These are phyloP conservation scores for Charaxes varanes DNA, from an alignment of 1,140 invertebrate species.

Conservation along the genomic window DNA sequence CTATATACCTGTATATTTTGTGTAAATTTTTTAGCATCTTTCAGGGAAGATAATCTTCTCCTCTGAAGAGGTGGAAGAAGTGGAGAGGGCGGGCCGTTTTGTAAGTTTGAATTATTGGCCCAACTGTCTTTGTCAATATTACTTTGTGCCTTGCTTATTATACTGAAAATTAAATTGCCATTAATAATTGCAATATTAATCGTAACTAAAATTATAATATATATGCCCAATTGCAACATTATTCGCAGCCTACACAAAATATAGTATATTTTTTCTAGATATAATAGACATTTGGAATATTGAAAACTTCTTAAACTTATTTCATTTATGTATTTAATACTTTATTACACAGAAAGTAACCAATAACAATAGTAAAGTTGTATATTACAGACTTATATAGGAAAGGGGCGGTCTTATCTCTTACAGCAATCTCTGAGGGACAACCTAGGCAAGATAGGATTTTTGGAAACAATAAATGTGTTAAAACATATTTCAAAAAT, in stretches of 20 bases:
- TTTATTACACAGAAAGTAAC: too few species aligned
- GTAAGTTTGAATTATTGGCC: slow-evolving; percentile 36
- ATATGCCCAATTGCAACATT: too few species aligned
- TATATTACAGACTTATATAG: too few species aligned
- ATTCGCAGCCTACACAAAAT: too few species aligned
- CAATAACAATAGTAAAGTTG: too few species aligned
- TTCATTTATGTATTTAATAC: too few species aligned
- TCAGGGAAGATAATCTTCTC: slow-evolving; percentile 63
- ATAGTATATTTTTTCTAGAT: too few species aligned
- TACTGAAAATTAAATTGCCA: slow-evolving; percentile 48
- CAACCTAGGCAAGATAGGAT: not conserved
- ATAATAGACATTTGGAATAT: too few species aligned
- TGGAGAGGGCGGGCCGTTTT: slow-evolving; percentile 53
- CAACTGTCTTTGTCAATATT: slow-evolving; percentile 37
- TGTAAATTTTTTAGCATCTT: slow-evolving; percentile 60
- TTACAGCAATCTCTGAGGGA: not conserved
- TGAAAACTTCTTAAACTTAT: too few species aligned
- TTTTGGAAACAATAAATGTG: not conserved
- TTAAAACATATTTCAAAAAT: not conserved
- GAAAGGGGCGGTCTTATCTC: too few species aligned
- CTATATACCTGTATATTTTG: slow-evolving; percentile 51
- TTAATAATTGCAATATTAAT: too few species aligned
- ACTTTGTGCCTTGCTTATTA: slow-evolving; percentile 47
- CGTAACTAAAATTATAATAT: too few species aligned
- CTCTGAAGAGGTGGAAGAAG: slow-evolving; percentile 57